Evolutionary conservation across 2,888 invertebrate species (phyloP).

Genomic region (Meiosimyza platycephala): DNA sequence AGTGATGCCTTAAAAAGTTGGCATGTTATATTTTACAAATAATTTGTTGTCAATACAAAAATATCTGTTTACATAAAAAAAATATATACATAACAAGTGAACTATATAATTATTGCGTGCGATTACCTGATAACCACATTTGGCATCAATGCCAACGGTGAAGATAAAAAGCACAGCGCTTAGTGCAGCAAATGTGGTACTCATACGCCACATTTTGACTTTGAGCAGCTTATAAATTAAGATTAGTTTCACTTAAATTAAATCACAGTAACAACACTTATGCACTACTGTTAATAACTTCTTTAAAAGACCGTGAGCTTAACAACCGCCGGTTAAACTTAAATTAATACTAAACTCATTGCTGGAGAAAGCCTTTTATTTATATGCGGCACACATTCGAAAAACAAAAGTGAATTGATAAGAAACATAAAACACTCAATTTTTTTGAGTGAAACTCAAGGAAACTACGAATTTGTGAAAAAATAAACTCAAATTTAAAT

Average conservation of each 20-base stretch:
- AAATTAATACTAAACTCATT: background rate
- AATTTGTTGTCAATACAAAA: too few species aligned
- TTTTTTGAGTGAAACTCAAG: background rate
- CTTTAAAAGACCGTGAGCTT: background rate
- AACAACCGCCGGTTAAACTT: background rate
- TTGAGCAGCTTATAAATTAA: background rate
- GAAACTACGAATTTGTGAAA: too few species aligned
- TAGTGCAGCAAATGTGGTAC: background rate
- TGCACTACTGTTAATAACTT: too few species aligned
- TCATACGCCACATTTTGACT: background rate
- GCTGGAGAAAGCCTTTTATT: background rate
- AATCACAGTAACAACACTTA: background rate
- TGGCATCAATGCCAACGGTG: background rate
- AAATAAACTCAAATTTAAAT: background rate
- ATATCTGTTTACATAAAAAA: too few species aligned
- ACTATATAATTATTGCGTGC: too few species aligned
- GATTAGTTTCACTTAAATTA: background rate
- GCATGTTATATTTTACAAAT: too few species aligned
- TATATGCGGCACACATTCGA: background rate
- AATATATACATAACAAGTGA: too few species aligned
- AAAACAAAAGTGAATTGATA: background rate
- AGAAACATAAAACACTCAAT: background rate
- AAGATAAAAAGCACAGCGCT: background rate
- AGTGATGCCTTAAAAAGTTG: too few species aligned
- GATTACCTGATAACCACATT: slow-evolving; percentile 27